Base-by-base conservation (phyloP, 64 coral and sea anemone species). In the Montipora foliosa region DNA sequence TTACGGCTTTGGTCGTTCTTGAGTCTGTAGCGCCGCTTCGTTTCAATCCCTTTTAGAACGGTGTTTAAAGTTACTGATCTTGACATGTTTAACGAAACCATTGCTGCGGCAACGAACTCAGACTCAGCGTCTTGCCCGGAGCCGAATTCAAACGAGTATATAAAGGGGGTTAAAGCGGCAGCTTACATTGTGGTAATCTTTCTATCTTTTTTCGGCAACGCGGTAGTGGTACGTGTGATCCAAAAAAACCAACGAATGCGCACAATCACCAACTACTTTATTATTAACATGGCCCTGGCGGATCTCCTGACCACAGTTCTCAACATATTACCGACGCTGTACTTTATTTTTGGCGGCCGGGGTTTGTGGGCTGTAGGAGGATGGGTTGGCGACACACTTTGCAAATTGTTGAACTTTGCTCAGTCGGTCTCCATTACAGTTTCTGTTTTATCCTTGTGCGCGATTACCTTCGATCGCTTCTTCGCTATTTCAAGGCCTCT, bases 381-480 rank as follows among this genome's bases (percentile, higher is more conserved):
- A 3, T 79, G 29, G 67, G 22, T 93, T 10, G 92, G 92, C 5
- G 83, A 93, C 19, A 67, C 52, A 3, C 81, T 93, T 20, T 93
- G 92, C 64, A 93, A 93, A 60, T 8, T 88, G 15, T 49, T 93
- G 55, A 76, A 80, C 47, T 93, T 93, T 76, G 48, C 77, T 19
- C 92, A 93, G 24, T 75, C 77, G 24, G 44, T 93, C 19, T 88
- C 92, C 5, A 81, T 93, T 37, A 49, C 82, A 25, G 85, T 85
- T 59, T 93, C 92, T 7, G 84, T 93, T 44, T 78, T 93, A 11
- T 87, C 83, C 20, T 76, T 93, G 24, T 85, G 74, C 9, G 84
- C 92, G 77, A 93, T 93, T 11, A 75, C 92, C 3, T 87, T 93
- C 17, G 92, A 93, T 88, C 92, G 92, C 12, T 87, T 93, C 50